These are phyloP conservation scores for Sclerurus mexicanus DNA, from an alignment of 2,113 vertebrate species.

Conservation along the genomic window DNA sequence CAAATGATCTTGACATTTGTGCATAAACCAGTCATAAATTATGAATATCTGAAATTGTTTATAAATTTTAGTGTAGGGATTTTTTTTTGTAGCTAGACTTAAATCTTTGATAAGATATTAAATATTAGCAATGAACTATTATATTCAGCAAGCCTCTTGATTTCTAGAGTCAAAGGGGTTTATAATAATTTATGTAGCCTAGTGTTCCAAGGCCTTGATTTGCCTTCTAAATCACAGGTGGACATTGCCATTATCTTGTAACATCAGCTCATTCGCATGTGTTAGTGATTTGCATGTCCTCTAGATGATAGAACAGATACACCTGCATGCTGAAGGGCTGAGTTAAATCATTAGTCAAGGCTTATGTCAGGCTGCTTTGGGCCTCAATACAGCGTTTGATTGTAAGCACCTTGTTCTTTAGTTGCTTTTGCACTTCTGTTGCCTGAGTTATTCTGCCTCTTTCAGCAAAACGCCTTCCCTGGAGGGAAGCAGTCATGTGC, in stretches of 20 bases:
- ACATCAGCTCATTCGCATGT: conserved; percentile 41
- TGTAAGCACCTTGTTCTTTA: not conserved
- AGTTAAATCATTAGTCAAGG: conserved; percentile 37
- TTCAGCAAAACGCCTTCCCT: not conserved
- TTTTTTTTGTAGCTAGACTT: not conserved
- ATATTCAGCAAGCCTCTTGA: not conserved
- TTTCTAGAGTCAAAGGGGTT: not conserved
- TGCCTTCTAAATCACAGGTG: conserved; percentile 45
- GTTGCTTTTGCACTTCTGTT: not conserved
- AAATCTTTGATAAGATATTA: not conserved
- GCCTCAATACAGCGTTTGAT: not conserved
- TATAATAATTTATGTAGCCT: not conserved
- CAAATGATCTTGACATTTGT: not conserved
- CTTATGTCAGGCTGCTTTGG: not conserved
- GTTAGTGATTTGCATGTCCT: conserved; percentile 37
- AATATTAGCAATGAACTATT: not conserved
- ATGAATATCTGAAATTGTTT: not conserved
- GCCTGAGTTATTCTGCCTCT: not conserved
- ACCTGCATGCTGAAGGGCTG: conserved; percentile 23
- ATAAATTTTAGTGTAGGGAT: not conserved
- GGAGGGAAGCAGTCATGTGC: not conserved
- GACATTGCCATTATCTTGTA: conserved; percentile 29
- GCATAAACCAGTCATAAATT: not conserved
- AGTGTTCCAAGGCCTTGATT: not conserved
- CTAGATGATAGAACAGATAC: conserved; percentile 49